phyloP scores from a whole-genome alignment of 2,113 vertebrate genomes.

The Irena cyanogastra region DNA sequence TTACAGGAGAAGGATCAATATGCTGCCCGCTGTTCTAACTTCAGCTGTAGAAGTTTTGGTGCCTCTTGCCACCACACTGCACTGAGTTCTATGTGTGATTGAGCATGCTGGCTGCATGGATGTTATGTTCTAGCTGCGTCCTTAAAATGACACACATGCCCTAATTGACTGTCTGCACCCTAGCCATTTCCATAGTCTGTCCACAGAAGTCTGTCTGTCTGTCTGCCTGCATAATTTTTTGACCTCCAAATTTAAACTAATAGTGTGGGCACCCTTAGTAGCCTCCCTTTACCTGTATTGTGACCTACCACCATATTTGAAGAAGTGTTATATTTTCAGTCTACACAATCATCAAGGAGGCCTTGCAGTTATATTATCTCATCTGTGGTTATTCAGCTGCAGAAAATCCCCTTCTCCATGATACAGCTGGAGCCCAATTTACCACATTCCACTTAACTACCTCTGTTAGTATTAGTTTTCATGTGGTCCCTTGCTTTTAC shows the following conservation, averaged over 20 bases:
- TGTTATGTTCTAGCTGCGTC: neutral
- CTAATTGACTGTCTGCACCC: neutral
- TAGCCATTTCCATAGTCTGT: neutral
- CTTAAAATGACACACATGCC: neutral
- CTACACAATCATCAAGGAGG: neutral
- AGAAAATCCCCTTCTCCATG: conserved; percentile 14
- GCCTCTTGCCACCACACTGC: neutral
- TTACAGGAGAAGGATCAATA: neutral
- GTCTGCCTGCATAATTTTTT: neutral
- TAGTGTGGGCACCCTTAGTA: neutral
- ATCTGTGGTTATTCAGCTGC: neutral
- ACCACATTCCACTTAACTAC: neutral
- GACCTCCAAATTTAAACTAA: neutral
- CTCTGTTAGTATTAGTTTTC: neutral
- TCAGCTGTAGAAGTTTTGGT: neutral
- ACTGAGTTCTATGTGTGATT: neutral
- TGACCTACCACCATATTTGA: neutral
- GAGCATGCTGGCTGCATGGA: neutral
- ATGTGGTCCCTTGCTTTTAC: neutral
- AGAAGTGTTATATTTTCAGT: neutral
- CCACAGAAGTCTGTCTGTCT: neutral
- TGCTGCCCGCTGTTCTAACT: neutral
- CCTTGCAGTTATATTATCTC: neutral
- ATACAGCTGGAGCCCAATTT: neutral
- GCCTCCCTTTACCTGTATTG: neutral